phyloP scores from a whole-genome alignment of 1,140 invertebrate genomes.

The Sweltsa coloradensis region DNA sequence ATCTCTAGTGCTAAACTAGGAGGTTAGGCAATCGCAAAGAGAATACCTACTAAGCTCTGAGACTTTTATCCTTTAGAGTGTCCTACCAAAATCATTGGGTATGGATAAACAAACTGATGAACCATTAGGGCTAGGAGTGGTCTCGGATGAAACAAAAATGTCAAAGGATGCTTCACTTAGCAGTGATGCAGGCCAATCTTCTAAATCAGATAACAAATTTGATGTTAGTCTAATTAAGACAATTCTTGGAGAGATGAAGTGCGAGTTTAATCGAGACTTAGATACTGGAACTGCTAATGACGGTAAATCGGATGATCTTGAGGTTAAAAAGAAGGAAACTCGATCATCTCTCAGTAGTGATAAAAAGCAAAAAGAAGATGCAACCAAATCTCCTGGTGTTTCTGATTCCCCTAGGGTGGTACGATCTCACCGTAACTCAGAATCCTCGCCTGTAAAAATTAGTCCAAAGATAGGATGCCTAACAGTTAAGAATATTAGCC shows the following conservation, averaged over 20 bases:
- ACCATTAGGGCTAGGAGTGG: not conserved
- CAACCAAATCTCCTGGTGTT: no score
- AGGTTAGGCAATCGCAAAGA: not conserved
- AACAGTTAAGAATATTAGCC: no score
- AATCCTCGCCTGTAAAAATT: no score
- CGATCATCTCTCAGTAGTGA: no score
- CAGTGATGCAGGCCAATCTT: not conserved
- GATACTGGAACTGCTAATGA: constrained; percentile 15
- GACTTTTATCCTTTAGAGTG: not conserved
- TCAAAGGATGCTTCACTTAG: not conserved
- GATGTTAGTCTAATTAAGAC: constrained; percentile 25
- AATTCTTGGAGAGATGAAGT: constrained; percentile 36
- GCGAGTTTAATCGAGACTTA: constrained; percentile 32
- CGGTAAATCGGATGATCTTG: constrained; percentile 16
- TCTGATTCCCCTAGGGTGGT: no score
- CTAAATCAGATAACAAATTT: constrained; percentile 4
- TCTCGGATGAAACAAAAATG: not conserved
- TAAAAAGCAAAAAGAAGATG: no score
- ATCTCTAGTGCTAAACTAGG: no score
- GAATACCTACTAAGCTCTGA: not conserved
- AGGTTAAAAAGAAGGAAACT: no score
- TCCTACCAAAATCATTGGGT: not conserved
- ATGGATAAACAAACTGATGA: not conserved
- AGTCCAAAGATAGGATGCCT: no score
- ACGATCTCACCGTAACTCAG: no score